Conservation (phyloP, 2,888 invertebrate species). For the Thereva nobilitata region DNA sequence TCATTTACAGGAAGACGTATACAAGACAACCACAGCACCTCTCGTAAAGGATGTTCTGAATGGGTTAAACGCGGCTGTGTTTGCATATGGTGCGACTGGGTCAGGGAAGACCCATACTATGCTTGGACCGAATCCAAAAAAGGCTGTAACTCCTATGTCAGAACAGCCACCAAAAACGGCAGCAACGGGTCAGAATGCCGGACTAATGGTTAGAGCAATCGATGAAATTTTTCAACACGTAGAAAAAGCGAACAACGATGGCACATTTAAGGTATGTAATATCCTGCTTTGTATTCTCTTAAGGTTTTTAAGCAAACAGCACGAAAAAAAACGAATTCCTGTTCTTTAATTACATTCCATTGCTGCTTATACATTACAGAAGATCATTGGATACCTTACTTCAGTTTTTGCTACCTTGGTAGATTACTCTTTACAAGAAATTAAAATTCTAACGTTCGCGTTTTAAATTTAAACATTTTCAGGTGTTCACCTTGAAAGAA, state of each 20-base stretch:
- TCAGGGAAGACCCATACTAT: slow-evolving; percentile 59
- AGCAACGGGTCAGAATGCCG: slow-evolving; percentile 45
- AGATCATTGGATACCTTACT: too few relatives aligned
- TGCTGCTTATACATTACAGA: too few relatives aligned
- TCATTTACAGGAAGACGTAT: slow-evolving; percentile 69
- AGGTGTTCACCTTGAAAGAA: too few relatives aligned
- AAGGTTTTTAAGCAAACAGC: too few relatives aligned
- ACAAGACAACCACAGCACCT: slow-evolving; percentile 81
- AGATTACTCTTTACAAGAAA: too few relatives aligned
- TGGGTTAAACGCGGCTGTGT: slow-evolving; percentile 94
- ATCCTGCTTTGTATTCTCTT: not conserved
- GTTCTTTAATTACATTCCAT: too few relatives aligned
- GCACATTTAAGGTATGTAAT: slow-evolving; percentile 50
- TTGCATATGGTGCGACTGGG: slow-evolving; percentile 71
- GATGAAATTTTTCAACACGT: slow-evolving; percentile 57
- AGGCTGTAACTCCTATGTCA: slow-evolving; percentile 47
- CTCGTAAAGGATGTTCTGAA: slow-evolving; percentile 83
- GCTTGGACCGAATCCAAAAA: slow-evolving; percentile 57
- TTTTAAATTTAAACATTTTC: too few relatives aligned
- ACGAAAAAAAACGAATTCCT: not conserved
- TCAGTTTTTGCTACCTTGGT: too few relatives aligned
- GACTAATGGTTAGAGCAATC: slow-evolving; percentile 58
- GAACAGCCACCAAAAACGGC: slow-evolving; percentile 45
- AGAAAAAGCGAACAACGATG: slow-evolving; percentile 52
- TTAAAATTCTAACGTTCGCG: too few relatives aligned